Percentiles rank a stretch among this genome's conserved stretches.
phyloP scores from a whole-genome alignment of 2,797 vertebrate genomes.

The Dipus sagitta region DNA sequence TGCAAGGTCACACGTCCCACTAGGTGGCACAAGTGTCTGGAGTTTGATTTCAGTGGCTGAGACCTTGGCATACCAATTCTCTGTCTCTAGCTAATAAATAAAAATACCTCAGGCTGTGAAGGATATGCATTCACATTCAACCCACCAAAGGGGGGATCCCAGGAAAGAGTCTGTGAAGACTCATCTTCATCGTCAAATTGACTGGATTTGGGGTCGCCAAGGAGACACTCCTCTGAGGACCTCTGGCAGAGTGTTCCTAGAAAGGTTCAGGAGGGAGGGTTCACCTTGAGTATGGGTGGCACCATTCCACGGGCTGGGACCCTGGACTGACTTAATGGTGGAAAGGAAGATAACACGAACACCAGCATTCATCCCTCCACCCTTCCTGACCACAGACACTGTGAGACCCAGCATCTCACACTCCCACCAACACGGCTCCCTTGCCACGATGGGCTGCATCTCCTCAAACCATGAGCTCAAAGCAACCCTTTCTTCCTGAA shows the following conservation, averaged over 20 bases:
- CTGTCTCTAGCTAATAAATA: no score
- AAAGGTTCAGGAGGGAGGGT: not conserved
- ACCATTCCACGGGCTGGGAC: not conserved
- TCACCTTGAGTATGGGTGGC: no score
- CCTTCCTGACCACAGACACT: not conserved
- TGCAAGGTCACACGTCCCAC: no score
- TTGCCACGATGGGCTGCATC: no score
- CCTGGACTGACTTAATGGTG: not conserved
- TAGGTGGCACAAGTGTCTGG: no score
- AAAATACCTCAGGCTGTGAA: no score
- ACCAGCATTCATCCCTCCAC: not conserved
- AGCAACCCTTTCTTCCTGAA: not conserved
- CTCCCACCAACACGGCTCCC: no score
- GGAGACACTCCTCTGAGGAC: not conserved
- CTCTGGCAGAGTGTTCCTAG: not conserved
- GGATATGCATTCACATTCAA: no score
- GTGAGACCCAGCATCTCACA: not conserved
- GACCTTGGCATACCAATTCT: no score
- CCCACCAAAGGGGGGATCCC: not conserved
- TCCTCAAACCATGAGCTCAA: not conserved
- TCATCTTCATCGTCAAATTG: not conserved
- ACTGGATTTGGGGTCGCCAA: not conserved
- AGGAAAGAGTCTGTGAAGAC: not conserved
- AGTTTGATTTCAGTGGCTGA: no score
- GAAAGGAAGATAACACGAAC: not conserved